These are phyloP conservation scores for Platycercus adscitus DNA, from an alignment of 2,113 vertebrate genomes.

Conservation along the genomic window DNA sequence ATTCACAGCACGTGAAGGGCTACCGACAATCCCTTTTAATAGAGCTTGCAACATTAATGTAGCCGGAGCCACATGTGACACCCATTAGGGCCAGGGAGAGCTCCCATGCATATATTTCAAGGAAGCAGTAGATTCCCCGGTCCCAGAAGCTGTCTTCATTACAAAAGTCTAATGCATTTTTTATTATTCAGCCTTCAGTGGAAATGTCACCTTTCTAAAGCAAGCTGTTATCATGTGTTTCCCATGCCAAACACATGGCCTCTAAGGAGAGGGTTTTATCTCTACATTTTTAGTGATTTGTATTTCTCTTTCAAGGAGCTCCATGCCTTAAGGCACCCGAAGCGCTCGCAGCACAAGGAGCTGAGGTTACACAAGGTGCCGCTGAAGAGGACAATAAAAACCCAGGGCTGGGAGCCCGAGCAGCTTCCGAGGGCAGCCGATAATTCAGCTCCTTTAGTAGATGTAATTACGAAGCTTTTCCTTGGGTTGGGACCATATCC, in stretches of 20 bases:
- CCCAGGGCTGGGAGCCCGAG: neutral
- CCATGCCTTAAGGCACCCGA: conserved; percentile 87
- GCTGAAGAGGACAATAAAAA: conserved; percentile 22
- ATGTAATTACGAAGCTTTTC: conserved; percentile 38
- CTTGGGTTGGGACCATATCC: conserved; percentile 64
- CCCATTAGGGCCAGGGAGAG: conserved; percentile 60
- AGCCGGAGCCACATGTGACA: conserved; percentile 33
- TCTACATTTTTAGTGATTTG: conserved; percentile 86
- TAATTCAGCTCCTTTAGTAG: conserved; percentile 17
- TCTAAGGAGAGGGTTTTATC: conserved; percentile 88
- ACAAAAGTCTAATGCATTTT: conserved; percentile 78
- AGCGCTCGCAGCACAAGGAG: conserved; percentile 78
- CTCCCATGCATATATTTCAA: conserved; percentile 61
- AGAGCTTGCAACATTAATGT: conserved; percentile 45
- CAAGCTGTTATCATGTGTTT: conserved; percentile 84
- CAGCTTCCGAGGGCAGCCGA: neutral
- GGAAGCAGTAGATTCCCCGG: conserved; percentile 38
- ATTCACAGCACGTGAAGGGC: neutral
- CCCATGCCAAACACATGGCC: conserved; percentile 86
- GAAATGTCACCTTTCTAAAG: conserved; percentile 92
- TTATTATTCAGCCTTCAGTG: conserved; percentile 84
- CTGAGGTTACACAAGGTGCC: conserved; percentile 38
- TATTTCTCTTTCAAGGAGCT: conserved; percentile 93
- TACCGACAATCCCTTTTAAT: conserved; percentile 41
- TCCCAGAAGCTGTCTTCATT: conserved; percentile 75